These are phyloP conservation scores for Aphis craccivora DNA, from an alignment of 1,140 invertebrate species.

Conservation along the genomic window DNA sequence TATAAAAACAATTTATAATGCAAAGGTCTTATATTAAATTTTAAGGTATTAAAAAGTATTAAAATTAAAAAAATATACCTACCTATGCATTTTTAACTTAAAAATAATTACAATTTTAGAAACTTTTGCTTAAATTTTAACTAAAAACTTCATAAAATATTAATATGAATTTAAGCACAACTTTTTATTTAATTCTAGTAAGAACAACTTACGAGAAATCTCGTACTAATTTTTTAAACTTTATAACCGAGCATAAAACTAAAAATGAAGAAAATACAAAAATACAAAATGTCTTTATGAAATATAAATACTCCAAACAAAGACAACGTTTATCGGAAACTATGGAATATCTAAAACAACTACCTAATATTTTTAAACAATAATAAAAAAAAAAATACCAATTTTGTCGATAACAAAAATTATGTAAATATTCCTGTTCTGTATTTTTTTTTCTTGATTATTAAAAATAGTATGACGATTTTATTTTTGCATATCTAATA, in stretches of 20 bases:
- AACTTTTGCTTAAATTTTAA: not conserved
- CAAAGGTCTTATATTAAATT: not conserved
- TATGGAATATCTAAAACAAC: not conserved
- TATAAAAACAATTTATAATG: no score
- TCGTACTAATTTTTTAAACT: not conserved
- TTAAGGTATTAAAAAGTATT: not conserved
- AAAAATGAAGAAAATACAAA: not conserved
- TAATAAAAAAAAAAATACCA: no score
- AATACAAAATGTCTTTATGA: not conserved
- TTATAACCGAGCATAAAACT: not conserved
- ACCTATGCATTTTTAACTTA: not conserved
- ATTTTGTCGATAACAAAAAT: no score
- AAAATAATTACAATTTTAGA: not conserved
- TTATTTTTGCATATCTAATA: no score
- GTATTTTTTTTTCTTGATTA: no score
- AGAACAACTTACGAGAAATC: not conserved
- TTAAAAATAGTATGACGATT: no score
- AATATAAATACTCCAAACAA: not conserved
- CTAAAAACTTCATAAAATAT: not conserved
- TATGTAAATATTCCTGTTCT: no score
- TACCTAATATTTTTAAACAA: not conserved
- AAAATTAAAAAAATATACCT: not conserved
- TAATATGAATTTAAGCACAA: not conserved
- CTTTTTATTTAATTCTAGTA: not conserved
- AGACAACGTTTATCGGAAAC: not conserved